Conservation (phyloP, 2,797 vertebrate species). For the Sebastes vulpes region DNA sequence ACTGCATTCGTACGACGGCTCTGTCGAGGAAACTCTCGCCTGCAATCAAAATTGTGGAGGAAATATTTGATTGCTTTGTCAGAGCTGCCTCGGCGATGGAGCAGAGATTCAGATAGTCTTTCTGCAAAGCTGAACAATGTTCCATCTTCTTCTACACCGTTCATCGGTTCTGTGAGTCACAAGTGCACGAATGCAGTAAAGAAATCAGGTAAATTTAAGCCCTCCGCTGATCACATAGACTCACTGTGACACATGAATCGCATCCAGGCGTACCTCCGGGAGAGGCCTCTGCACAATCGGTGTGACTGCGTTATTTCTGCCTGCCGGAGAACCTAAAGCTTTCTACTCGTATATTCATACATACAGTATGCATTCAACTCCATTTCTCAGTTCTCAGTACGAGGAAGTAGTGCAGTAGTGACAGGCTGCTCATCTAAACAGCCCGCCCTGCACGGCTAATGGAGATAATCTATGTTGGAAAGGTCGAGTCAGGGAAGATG, state of each 20-base stretch:
- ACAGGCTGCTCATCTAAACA: conserved; percentile 32
- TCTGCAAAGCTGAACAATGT: background rate
- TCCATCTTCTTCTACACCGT: background rate
- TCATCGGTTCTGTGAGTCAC: background rate
- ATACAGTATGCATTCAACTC: background rate
- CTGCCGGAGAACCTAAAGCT: conserved; percentile 15
- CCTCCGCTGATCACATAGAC: conserved; percentile 38
- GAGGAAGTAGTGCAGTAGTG: conserved; percentile 18
- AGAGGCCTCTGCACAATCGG: conserved; percentile 34
- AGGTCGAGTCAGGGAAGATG: conserved; percentile 73
- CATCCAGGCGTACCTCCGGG: conserved; percentile 13
- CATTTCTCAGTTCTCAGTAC: conserved; percentile 21
- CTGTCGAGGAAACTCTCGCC: background rate
- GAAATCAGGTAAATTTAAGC: conserved; percentile 30
- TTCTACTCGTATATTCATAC: background rate
- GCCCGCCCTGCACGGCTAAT: conserved; percentile 58
- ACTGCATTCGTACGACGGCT: conserved; percentile 1
- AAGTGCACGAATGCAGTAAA: background rate
- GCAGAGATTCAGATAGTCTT: background rate
- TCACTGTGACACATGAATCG: conserved; percentile 50
- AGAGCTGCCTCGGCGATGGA: background rate
- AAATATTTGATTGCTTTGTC: background rate
- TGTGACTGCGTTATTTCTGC: conserved; percentile 63
- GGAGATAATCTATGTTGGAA: conserved; percentile 69
- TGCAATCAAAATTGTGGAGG: background rate